These are phyloP conservation scores for Antheraea assamensis DNA, from an alignment of 2,888 invertebrate species.

Conservation along the genomic window DNA sequence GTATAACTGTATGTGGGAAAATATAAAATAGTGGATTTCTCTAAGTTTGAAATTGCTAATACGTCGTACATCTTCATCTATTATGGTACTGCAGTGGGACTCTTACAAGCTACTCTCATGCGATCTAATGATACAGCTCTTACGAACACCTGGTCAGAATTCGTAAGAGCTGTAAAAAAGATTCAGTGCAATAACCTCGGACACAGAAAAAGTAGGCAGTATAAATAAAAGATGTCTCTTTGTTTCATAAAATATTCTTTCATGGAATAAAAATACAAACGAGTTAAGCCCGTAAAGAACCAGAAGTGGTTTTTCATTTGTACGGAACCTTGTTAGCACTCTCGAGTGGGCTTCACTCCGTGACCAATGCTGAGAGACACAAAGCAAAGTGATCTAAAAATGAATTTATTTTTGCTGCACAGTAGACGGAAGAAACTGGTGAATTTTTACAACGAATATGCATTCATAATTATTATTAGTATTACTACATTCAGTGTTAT, in stretches of 20 bases:
- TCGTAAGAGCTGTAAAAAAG: neutral
- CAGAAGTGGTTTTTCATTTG: conserved; percentile 44
- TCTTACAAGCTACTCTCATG: too few species aligned
- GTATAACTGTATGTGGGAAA: too few species aligned
- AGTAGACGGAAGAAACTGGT: neutral
- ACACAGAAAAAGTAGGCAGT: neutral
- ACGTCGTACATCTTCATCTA: too few species aligned
- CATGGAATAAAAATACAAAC: neutral
- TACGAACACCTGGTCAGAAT: neutral
- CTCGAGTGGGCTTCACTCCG: conserved; percentile 33
- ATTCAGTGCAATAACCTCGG: neutral
- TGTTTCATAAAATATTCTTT: neutral
- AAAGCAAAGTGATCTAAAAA: conserved; percentile 44
- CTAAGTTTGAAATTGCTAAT: neutral
- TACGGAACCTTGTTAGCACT: conserved; percentile 45
- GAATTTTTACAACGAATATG: neutral
- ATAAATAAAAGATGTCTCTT: neutral
- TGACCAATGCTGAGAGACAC: conserved; percentile 29
- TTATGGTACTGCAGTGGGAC: neutral
- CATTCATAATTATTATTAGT: neutral
- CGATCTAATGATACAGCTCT: too few species aligned
- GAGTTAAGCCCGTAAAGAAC: conserved; percentile 27
- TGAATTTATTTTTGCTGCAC: conserved; percentile 19
- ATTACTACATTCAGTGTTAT: too few species aligned
- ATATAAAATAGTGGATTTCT: neutral